Conservation (phyloP, 2,888 invertebrate genomes). For the Eupeodes latifasciatus region DNA sequence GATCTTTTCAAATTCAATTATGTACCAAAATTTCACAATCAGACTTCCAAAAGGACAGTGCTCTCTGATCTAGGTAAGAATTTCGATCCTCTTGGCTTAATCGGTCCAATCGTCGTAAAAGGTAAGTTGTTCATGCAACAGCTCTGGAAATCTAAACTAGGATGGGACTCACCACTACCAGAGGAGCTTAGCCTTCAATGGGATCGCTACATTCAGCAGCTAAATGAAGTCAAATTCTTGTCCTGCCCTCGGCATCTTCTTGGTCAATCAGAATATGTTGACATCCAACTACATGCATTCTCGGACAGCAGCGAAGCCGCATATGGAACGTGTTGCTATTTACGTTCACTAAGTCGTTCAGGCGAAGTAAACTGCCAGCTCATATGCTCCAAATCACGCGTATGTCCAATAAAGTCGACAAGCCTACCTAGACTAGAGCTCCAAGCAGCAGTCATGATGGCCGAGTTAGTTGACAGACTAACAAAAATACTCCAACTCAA, state of each 20-base stretch:
- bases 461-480: too few relatives aligned
- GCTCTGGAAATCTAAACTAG: too few relatives aligned
- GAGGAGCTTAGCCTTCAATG: not conserved
- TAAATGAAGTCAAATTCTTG: constrained; percentile 9
- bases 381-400: constrained; percentile 14
- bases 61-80: constrained; percentile 16
- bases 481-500: too few relatives aligned
- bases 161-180: not conserved
- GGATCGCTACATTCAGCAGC: constrained; percentile 8
- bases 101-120: constrained; percentile 18
- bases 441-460: too few relatives aligned
- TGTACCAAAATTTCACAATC: too few relatives aligned
- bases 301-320: constrained; percentile 9
- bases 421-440: too few relatives aligned
- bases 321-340: constrained; percentile 4
- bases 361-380: constrained; percentile 1
- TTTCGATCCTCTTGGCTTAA: constrained; percentile 13
- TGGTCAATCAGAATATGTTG: not conserved
- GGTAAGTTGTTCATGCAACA: too few relatives aligned
- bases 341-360: constrained; percentile 1
- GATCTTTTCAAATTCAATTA: too few relatives aligned
- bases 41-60: not conserved
- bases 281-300: constrained; percentile 19
- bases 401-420: too few relatives aligned
- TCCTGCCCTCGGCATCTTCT: constrained; percentile 10